Evolutionary conservation across 2,797 vertebrate species (phyloP), one percentile per base, ranked within the genome.

Genomic region (Borostomias antarcticus): DNA sequence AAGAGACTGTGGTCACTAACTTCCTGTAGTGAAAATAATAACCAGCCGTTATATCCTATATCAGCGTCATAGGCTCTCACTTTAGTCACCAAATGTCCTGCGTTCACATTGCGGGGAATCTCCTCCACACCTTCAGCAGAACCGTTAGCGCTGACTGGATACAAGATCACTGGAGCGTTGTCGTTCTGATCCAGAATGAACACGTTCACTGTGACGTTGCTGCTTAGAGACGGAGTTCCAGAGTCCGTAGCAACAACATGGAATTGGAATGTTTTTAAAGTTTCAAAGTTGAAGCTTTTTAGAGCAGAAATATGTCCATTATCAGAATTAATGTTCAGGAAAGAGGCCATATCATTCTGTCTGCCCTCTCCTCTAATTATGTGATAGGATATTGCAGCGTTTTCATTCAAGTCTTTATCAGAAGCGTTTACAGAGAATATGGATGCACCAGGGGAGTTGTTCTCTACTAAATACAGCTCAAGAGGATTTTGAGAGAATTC

Each of bases 391-490:
- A 87, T 67, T 4, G 53, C 63, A 5, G 78, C 77, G 40, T 83
- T 83, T 69, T 82, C 82, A 26, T 73, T 50, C 6, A 51, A 5
- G 67, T 87, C 86, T 50, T 66, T 62, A 37, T 87, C 85, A 11
- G 64, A 51, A 0, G 86, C 83, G 47, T 51, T 85, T 1, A 91
- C 72, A 0, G 80, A 74, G 40, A 83, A 74, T 64, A 92, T 86
- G 0, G 43, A 26, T 0, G 37, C 43, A 0, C 90, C 89, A 0
- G 85, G 81, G 0, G n/a, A 0, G 32, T 91, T 93, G 58, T 92
- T 93, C 79, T 92, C 92, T 15, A 62, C 53, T 29, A 92, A 53
- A 62, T 92, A 91, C 0, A 91, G 68, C 30, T 86, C 80, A 21
- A 83, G 57, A 1, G 88, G 86, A 58, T 77, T 87, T 3, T 86